A percentile compares a stretch with the other conserved stretches of the same genome.
phyloP scores from a whole-genome alignment of 2,797 vertebrate genomes.

The Cephalopachus bancanus region DNA sequence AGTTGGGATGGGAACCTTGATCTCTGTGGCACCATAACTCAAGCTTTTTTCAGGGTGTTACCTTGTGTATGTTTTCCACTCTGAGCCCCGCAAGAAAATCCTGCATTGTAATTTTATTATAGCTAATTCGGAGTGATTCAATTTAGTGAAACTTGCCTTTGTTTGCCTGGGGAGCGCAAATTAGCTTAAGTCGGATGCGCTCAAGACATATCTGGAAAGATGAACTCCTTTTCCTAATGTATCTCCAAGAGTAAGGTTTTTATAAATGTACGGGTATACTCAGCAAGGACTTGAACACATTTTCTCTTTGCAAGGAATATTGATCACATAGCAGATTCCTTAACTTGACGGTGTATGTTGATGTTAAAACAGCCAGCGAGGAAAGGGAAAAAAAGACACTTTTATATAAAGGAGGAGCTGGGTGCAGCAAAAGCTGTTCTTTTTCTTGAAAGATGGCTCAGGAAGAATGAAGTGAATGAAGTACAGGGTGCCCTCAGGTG shows the following conservation, averaged over 20 bases:
- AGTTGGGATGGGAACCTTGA: not conserved
- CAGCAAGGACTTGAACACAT: not conserved
- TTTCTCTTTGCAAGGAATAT: not conserved
- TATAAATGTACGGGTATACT: not conserved
- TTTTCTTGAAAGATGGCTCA: not conserved
- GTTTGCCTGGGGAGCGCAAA: not conserved
- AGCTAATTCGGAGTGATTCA: not conserved
- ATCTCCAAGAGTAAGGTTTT: not conserved
- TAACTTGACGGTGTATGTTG: not conserved
- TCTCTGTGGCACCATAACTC: not conserved
- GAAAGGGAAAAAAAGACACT: not conserved
- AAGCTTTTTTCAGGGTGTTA: not conserved
- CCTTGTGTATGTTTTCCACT: not conserved
- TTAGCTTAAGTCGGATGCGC: not conserved
- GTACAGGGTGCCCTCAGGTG: slow-evolving; percentile 2
- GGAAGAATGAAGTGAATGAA: not conserved
- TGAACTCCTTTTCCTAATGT: not conserved
- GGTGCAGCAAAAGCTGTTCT: not conserved
- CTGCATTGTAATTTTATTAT: not conserved
- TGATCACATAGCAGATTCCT: not conserved
- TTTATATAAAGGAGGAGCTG: not conserved
- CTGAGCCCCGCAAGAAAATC: not conserved
- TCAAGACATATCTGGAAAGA: not conserved
- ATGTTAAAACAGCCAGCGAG: not conserved
- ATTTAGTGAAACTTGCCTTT: not conserved